Evolutionary conservation across 2,888 invertebrate genomes (phyloP), one percentile per base, ranked within the genome.

Genomic region (Phyllotreta cruciferae): DNA sequence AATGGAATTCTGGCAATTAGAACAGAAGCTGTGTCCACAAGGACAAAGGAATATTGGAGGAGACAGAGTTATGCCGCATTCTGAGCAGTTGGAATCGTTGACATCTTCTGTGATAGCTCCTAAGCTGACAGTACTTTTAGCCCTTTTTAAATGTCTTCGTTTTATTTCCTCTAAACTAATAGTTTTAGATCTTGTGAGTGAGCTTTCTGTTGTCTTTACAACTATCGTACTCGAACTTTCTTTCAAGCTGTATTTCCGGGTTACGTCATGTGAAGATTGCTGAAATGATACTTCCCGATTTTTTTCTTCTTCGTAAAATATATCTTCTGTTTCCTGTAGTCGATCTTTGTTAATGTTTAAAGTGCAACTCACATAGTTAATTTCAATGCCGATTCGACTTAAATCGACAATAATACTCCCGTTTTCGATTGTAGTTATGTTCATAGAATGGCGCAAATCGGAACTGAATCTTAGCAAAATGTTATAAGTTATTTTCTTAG

Each of bases 31-130:
- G 52, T 77, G 75, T 3, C 68, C 71, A 9, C 69, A 68, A 11
- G 49, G 53, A 56, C 76, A 77, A 1, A 75, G 37, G 55, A 71
- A 76, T 55, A 77, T 75, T 8, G 76, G 77, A 6, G 75, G 72
- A 13, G 71, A 49, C 56, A 77, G 67, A 34, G 67, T 66, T 3
- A 56, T 45, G 3, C 66, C 64, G 55, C 76, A 77, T 37, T 70
- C 70, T 11, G 70, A 52, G 54, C 75, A 77, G 49, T 66, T 64
- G 8, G 62, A 52, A 56, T 71, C 68, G 34, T n/a, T 62, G 53
- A 70, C 67, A 37, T 10, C 60, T 65, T 72, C 71, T 36, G 62
- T 63, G n/a, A 73, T 73, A 6, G 71, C 64, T 4, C 67, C 67
- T 42, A 73, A 64, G 52, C 71, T 72, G 6, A 68, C 36, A 10